Evolutionary conservation across 2,888 invertebrate genomes (phyloP).

Genomic region (Latrodectus elegans): DNA sequence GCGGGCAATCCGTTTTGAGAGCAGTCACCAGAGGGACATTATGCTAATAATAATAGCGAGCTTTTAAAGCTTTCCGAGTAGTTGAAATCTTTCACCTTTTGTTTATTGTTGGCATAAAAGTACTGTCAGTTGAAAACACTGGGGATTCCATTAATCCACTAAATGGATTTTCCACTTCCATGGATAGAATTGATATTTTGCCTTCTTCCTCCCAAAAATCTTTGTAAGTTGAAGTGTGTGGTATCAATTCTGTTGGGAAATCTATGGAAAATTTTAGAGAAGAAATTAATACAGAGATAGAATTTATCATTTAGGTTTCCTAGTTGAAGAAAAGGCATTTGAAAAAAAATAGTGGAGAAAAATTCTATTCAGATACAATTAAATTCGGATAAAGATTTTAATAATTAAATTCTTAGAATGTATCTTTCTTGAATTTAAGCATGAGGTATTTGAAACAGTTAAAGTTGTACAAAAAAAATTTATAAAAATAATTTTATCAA

Average conservation of each 20-base stretch:
- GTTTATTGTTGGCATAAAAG: slow-evolving; percentile 39
- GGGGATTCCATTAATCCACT: slow-evolving; percentile 48
- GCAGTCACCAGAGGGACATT: slow-evolving; percentile 31
- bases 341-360: too few relatives aligned
- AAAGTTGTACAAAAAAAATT: too few relatives aligned
- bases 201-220: not conserved
- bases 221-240: not conserved
- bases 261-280: too few relatives aligned
- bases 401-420: too few relatives aligned
- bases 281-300: too few relatives aligned
- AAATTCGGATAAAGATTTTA: too few relatives aligned
- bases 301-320: too few relatives aligned
- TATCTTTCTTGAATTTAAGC: too few relatives aligned
- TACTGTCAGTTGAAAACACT: slow-evolving; percentile 38
- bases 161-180: slow-evolving; percentile 47
- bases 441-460: too few relatives aligned
- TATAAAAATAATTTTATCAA: too few relatives aligned
- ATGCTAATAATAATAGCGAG: slow-evolving; percentile 58
- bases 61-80: slow-evolving; percentile 54
- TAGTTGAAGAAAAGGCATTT: too few relatives aligned
- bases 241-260: not conserved
- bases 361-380: too few relatives aligned
- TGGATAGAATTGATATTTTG: not conserved
- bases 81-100: slow-evolving; percentile 27
- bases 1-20: slow-evolving; percentile 33